Conservation (phyloP, 2,113 vertebrate species). For the Oreochromis aureus region DNA sequence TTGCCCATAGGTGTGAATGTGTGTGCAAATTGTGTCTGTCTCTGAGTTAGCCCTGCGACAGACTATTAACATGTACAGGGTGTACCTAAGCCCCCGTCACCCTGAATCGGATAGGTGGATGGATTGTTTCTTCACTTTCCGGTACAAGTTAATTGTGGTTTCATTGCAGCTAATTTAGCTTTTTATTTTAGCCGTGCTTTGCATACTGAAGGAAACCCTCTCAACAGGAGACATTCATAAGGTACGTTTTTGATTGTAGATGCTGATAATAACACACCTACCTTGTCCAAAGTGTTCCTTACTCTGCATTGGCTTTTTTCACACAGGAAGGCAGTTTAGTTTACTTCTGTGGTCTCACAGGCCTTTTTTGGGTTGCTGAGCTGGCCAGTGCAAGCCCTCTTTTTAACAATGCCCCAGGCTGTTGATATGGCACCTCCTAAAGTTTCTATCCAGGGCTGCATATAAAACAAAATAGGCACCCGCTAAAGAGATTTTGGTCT, state of each 20-base stretch:
- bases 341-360: neutral
- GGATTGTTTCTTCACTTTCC: neutral
- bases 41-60: neutral
- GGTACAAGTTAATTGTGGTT: neutral
- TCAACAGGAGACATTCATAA: neutral
- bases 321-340: neutral
- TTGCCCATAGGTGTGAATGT: neutral
- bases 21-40: neutral
- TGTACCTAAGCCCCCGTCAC: neutral
- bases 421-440: neutral
- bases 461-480: neutral
- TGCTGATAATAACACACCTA: neutral
- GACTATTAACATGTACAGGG: neutral
- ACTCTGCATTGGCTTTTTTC: neutral
- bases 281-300: neutral
- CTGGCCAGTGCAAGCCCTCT: accelerated
- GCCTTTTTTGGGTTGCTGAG: neutral
- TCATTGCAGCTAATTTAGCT: neutral
- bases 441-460: neutral
- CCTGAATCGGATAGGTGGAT: neutral
- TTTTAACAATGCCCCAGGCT: neutral
- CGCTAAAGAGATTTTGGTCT: neutral
- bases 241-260: neutral
- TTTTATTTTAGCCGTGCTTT: neutral
- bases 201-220: neutral